Evolutionary conservation across 2,888 invertebrate species (phyloP).

Genomic region (Antheraea yamamai): DNA sequence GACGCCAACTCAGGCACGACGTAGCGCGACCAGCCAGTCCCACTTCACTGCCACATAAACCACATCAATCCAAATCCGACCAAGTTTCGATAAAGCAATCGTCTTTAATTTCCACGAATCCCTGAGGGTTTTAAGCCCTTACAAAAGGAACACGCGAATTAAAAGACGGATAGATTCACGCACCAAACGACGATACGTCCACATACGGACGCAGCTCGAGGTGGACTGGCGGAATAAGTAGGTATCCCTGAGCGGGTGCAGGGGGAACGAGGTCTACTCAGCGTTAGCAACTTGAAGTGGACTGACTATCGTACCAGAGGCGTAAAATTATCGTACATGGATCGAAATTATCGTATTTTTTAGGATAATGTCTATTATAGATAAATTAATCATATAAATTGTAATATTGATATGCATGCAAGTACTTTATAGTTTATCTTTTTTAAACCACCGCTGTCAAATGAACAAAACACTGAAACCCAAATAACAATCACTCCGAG

Average conservation of each 20-base stretch:
- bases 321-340: too few relatives aligned
- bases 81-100: slow-evolving; percentile 35
- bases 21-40: slow-evolving; percentile 66
- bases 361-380: too few relatives aligned
- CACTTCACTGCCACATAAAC: slow-evolving; percentile 68
- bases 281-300: too few relatives aligned
- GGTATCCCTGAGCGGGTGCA: slow-evolving; percentile 53
- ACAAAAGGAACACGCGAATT: slow-evolving; percentile 65
- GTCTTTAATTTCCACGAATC: neutral
- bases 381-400: too few relatives aligned
- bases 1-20: slow-evolving; percentile 72
- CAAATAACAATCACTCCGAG: too few relatives aligned
- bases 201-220: slow-evolving; percentile 51
- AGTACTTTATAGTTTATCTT: too few relatives aligned
- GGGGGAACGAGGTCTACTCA: slow-evolving; percentile 45
- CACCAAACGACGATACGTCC: slow-evolving; percentile 44
- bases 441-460: too few relatives aligned
- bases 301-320: too few relatives aligned
- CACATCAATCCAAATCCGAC: slow-evolving; percentile 57
- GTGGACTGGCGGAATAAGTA: slow-evolving; percentile 59
- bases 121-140: slow-evolving; percentile 51
- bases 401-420: too few relatives aligned
- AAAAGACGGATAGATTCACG: slow-evolving; percentile 60
- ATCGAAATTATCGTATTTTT: too few relatives aligned
- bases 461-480: too few relatives aligned